Percentiles rank a stretch among this genome's conserved stretches.
These are phyloP conservation scores for Phylloscopus whistleri DNA, from an alignment of 2,113 vertebrate genomes.

Conservation along the genomic window DNA sequence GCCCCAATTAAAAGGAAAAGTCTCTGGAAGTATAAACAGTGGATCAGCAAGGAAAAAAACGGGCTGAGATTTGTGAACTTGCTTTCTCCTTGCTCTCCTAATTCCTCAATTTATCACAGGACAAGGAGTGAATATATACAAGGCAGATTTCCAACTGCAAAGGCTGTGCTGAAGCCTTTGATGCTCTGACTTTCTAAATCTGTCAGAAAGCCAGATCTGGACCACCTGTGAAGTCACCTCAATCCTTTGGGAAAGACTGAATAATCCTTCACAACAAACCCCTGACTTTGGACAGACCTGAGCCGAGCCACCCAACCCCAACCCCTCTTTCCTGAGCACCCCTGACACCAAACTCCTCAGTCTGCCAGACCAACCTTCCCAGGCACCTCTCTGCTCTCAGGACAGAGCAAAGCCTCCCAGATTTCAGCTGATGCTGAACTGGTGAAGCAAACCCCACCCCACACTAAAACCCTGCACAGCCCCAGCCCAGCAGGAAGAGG, in stretches of 20 bases:
- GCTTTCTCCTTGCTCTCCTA: neutral
- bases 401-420: neutral
- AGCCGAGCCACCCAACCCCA: neutral
- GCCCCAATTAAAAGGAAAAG: constrained; percentile 23
- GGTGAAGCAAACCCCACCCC: neutral
- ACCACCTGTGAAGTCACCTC: neutral
- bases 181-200: neutral
- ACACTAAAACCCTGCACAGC: neutral
- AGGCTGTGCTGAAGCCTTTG: neutral
- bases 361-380: neutral
- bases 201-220: neutral
- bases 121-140: neutral
- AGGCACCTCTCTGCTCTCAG: neutral
- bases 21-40: neutral
- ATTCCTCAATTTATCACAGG: neutral
- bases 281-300: neutral
- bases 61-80: neutral
- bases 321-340: neutral
- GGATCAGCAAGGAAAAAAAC: neutral
- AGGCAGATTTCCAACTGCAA: neutral
- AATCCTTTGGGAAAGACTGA: neutral
- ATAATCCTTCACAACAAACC: neutral
- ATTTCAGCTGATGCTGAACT: neutral
- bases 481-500: neutral
- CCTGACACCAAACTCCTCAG: neutral